Conservation (phyloP, 2,888 invertebrate species). For the Steinernema hermaphroditum region DNA sequence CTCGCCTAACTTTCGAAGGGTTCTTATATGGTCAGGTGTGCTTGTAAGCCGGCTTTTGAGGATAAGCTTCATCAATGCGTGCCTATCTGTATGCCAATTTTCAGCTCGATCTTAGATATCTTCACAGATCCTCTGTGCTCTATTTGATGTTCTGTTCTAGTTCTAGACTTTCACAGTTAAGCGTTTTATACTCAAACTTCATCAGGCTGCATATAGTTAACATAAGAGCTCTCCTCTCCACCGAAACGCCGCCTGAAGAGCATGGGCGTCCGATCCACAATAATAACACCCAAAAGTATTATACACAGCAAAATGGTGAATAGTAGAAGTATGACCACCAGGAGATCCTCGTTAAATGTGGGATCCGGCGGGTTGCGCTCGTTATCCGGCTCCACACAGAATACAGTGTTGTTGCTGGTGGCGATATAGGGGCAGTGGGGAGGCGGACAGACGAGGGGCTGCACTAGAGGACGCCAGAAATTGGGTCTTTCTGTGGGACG, state of each 20-base stretch:
- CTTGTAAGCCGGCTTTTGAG: too few species aligned
- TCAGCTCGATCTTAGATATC: too few species aligned
- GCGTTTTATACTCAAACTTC: slow-evolving; percentile 15
- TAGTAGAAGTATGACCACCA: neutral
- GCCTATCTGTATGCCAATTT: too few species aligned
- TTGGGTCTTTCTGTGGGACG: slow-evolving; percentile 3
- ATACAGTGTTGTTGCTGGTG: neutral
- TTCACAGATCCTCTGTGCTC: too few species aligned
- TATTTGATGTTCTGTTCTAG: too few species aligned
- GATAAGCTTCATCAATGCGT: too few species aligned
- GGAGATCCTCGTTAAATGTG: neutral
- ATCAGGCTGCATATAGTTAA: slow-evolving; percentile 6
- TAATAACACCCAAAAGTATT: neutral
- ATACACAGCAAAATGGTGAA: neutral
- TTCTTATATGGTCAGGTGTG: too few species aligned
- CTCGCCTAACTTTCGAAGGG: too few species aligned
- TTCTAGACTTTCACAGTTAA: too few species aligned
- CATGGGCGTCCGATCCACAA: neutral
- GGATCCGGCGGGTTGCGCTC: neutral
- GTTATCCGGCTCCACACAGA: neutral
- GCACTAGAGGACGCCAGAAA: neutral
- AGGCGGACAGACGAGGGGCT: neutral
- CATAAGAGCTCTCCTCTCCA: neutral
- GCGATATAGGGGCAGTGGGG: neutral
- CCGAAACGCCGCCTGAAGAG: neutral